Evolutionary conservation across 2,888 invertebrate species (phyloP), one percentile per base, ranked within the genome.

Genomic region (Metacarcinus magister): DNA sequence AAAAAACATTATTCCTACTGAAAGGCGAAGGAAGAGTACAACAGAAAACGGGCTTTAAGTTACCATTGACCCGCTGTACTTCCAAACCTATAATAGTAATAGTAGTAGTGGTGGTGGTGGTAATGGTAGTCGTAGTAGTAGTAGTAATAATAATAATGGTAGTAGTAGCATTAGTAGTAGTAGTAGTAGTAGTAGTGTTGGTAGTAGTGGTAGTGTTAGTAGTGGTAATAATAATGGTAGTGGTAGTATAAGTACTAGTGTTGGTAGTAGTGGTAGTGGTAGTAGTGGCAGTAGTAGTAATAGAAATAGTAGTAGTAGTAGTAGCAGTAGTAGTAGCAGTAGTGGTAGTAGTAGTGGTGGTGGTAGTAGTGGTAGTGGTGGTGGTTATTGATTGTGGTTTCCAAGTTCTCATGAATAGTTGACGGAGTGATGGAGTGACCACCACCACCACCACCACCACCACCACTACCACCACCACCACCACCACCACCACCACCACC

Each of bases 401-500:
- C 82, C 10, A 32, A 82, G 82, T 82, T 5, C 82, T 67, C 82
- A 82, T 82, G 82, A 82, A 82, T 82, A 82, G 32, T 82, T 82
- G 8, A 82, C 1, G 5, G 82, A 82, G 32, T 32, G 13, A 32
- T 8, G 13, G 23, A 23, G 60, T 60, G 60, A 7, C 75, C 28
- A 28, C 75, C 75, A 67, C 67, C 75, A 75, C 28, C 28, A 75
- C 75, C 75, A 75, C 75, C 75, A 75, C 75, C 75, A 75, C 28
- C 75, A 75, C 75, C 28, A 75, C n/a, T 10, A 75, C n/a, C 28
- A 75, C 3, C 28, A 75, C n/a, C 28, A 75, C n/a, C 28, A 75
- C n/a, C 28, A 75, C n/a, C 32, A 82, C 28, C 82, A 82, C 82
- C 82, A 82, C 82, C 82, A 82, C 82, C 82, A 82, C 82, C 32